Base-by-base conservation (phyloP, 2,797 vertebrate species). In the Bovichtus diacanthus region DNA sequence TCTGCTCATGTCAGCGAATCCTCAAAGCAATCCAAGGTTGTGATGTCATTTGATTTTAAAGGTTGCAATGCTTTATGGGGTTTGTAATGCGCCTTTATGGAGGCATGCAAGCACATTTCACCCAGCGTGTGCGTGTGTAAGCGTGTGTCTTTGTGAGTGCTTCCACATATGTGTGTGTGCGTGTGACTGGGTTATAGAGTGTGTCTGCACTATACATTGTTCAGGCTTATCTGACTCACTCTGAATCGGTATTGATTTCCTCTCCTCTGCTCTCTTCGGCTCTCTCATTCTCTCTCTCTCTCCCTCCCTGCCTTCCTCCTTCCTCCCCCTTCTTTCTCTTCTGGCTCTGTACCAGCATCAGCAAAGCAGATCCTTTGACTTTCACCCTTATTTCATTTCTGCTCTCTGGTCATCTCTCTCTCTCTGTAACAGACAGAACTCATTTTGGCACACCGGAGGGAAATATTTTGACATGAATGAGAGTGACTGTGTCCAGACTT, bases 181-280 rank as follows among this genome's bases (percentile, higher is more conserved):
- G 87, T 93, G 93, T 91, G 94, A 94, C 91, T 93, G 83, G 91
- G 90, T 93, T 94, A 93, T 94, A 94, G 93, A 93, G 94, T 94
- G 93, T 90, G 92, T 93, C 88, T 95, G 94, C 89, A 91, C 92
- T 94, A 94, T 94, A 95, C 95, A 95, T 95, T 94, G 95, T 95
- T 95, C 93, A 95, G 93, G 94, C 95, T 95, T 95, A 95, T 96
- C 95, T 93, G 95, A 94, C 93, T 95, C 85, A 91, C 94, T 91
- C 95, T 93, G 96, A 96, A 95, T 95, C 95, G 91, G 91, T 95
- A 96, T 96, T 93, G 95, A 96, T 96, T 94, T 95, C 93, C 94
- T 91, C 94, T 95, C 94, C 86, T 94, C 90, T 93, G 90, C 91
- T 94, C 91, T 92, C 91, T 84, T 88, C 73, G 56, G 82, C 91